Percentiles rank a stretch among this genome's conserved stretches.
These are phyloP conservation scores for Ctenosaura bakeri DNA, from an alignment of 2,797 vertebrate species.

Conservation along the genomic window DNA sequence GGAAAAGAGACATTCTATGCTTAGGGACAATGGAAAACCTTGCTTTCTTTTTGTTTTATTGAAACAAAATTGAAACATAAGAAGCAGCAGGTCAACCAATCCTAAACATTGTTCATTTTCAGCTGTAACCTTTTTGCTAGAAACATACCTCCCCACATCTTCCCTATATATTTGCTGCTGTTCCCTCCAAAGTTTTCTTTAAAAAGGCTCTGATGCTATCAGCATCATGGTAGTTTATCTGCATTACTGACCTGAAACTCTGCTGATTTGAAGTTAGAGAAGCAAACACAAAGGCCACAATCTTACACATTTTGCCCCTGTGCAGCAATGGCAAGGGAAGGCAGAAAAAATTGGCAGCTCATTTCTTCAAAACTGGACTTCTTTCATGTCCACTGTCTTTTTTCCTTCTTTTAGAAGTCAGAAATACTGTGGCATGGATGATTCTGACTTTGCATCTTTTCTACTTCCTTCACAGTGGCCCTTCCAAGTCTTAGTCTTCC, in stretches of 20 bases:
- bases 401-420: no score
- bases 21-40: no score
- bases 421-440: no score
- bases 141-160: neutral
- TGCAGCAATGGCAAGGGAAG: no score
- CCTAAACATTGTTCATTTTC: neutral
- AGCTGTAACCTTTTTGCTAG: neutral
- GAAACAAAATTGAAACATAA: neutral
- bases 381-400: no score
- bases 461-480: no score
- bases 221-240: conserved; percentile 27
- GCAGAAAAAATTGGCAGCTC: no score
- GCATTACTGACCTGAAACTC: conserved; percentile 12
- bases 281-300: neutral
- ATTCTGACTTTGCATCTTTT: no score
- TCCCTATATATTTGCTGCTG: neutral
- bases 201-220: conserved; percentile 18
- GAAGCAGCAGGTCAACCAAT: neutral
- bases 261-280: conserved; percentile 22
- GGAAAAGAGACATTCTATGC: neutral
- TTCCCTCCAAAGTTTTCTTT: neutral
- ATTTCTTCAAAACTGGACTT: no score
- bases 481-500: no score
- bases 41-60: neutral
- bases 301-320: no score